phyloP scores from a whole-genome alignment of 2,113 vertebrate species.

The Procapra przewalskii region DNA sequence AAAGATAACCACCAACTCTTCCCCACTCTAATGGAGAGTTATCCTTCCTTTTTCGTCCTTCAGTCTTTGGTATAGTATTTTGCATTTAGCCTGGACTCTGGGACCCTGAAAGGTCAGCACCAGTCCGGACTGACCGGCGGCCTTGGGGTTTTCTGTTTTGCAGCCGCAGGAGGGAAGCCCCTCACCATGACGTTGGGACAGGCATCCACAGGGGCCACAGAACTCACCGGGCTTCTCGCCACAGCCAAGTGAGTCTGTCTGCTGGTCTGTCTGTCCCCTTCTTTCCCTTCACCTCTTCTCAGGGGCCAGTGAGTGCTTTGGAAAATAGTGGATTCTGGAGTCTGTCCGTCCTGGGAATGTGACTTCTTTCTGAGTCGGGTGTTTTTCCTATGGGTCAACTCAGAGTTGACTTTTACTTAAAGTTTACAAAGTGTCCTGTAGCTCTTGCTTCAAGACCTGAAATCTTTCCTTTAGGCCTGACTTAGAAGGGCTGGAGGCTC shows the following conservation, averaged over 20 bases:
- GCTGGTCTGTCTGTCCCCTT: neutral
- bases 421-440: neutral
- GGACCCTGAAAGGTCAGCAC: neutral
- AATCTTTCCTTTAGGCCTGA: neutral
- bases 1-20: neutral
- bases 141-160: slow-evolving; percentile 21
- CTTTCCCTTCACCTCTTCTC: neutral
- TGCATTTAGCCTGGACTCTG: neutral
- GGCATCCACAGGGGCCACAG: slow-evolving; percentile 84
- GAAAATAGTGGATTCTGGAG: neutral
- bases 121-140: neutral
- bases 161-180: slow-evolving; percentile 85
- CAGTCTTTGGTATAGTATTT: neutral
- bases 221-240: slow-evolving; percentile 89
- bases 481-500: neutral
- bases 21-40: neutral
- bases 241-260: slow-evolving; percentile 86
- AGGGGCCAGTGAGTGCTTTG: neutral
- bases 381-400: neutral
- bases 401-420: slow-evolving; percentile 2
- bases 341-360: neutral
- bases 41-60: neutral
- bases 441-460: neutral
- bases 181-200: slow-evolving; percentile 85
- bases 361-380: neutral